These are phyloP conservation scores for Pelosia muscerda DNA, from an alignment of 2,888 invertebrate genomes.

Conservation along the genomic window DNA sequence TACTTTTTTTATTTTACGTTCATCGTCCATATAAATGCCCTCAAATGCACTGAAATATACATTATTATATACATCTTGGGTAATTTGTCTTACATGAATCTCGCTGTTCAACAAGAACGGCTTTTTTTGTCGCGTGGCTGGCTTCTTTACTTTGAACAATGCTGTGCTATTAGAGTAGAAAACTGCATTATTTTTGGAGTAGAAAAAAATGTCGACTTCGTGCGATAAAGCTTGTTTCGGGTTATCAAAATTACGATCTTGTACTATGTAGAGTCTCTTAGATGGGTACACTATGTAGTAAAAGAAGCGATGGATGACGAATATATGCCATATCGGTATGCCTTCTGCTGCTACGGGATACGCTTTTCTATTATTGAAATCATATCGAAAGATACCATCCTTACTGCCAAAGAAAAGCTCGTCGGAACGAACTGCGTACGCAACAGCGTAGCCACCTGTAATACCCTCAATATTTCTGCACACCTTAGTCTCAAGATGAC, in stretches of 20 bases:
- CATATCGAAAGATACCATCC: constrained; percentile 6
- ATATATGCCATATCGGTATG: constrained; percentile 2
- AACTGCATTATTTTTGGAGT: neutral
- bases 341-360: neutral
- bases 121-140: neutral
- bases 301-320: neutral
- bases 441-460: neutral
- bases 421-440: neutral
- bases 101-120: neutral
- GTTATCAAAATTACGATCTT: neutral
- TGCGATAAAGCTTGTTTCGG: neutral
- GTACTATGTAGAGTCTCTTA: constrained; percentile 1
- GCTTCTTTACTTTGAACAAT: constrained; percentile 5
- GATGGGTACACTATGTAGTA: constrained; percentile 11
- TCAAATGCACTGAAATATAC: constrained; percentile 14
- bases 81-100: constrained; percentile 7
- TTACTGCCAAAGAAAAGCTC: constrained; percentile 4
- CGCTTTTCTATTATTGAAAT: neutral
- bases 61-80: constrained; percentile 5
- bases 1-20: neutral
- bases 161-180: constrained; percentile 7
- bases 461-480: constrained; percentile 12
- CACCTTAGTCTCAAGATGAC: constrained; percentile 1
- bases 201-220: neutral
- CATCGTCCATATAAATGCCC: constrained; percentile 5